Percentiles rank a stretch among this genome's conserved stretches.
phyloP scores from a whole-genome alignment of 2,797 vertebrate species.

The Semaprochilodus insignis region DNA sequence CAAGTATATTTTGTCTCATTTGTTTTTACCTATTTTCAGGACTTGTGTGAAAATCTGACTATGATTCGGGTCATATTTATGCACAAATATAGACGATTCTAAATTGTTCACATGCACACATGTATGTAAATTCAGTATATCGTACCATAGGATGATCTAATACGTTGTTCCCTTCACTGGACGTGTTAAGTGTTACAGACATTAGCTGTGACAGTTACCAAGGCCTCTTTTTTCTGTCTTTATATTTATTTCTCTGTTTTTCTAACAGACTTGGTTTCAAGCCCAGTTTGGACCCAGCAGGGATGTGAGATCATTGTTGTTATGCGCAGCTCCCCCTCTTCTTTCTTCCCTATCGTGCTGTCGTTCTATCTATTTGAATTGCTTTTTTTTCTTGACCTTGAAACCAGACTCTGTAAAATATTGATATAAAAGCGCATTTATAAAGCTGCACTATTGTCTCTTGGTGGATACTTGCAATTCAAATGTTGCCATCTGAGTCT shows the following conservation, averaged over 20 bases:
- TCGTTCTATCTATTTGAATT: constrained; percentile 34
- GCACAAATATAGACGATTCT: too few relatives aligned
- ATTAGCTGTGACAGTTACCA: constrained; percentile 61
- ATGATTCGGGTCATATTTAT: too few relatives aligned
- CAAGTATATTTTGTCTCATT: too few relatives aligned
- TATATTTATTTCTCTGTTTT: constrained; percentile 57
- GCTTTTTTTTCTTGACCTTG: constrained; percentile 47
- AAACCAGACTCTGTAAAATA: constrained; percentile 33
- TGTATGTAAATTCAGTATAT: background rate
- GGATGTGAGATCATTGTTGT: constrained; percentile 72
- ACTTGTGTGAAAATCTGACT: too few relatives aligned
- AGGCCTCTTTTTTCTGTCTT: constrained; percentile 53
- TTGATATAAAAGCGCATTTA: constrained; percentile 27
- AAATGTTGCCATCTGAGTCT: background rate
- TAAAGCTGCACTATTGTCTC: constrained; percentile 34
- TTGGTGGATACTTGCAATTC: constrained; percentile 23
- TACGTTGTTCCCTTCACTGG: constrained; percentile 3
- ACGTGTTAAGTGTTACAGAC: constrained; percentile 57
- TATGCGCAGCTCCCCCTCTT: constrained; percentile 46
- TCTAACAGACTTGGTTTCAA: constrained; percentile 66
- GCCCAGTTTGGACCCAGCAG: constrained; percentile 69
- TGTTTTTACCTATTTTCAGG: too few relatives aligned
- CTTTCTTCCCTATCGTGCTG: constrained; percentile 36
- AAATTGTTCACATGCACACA: too few relatives aligned
- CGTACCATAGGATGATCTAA: constrained; percentile 4